Base-by-base conservation (phyloP, 2,113 vertebrate genomes). In the Sinocyclocheilus anshuiensis region DNA sequence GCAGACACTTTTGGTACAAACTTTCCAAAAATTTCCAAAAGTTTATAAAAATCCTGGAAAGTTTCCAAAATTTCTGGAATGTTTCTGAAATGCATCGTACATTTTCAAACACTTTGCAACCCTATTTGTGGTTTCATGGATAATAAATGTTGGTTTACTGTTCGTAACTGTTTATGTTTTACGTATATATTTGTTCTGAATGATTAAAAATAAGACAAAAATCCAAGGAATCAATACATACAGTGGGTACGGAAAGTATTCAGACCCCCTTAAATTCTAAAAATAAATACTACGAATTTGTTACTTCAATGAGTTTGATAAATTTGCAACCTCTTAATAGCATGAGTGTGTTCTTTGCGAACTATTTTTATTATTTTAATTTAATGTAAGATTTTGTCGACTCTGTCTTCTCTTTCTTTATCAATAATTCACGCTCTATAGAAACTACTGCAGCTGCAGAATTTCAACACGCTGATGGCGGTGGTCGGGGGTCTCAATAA, bases 381-480 rank as follows among this genome's bases (percentile, higher is more conserved):
- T 50, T 9, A 42, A 42, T 8, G 7, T 42, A 39, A 39, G 45
- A 45, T 45, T 45, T 45, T 11, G 45, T 11, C 10, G 12, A 3
- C 61, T 11, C 20, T 22, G 42, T 20, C 74, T 26, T 79, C 53
- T 87, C 12, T 53, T 33, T 78, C n/a, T 84, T 6, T 82, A n/a
- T 69, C 29, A 33, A 2, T 36, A 33, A 33, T 69, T 36, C 67
- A 36, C 20, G 11, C 0, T 84, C 24, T 29, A 53, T 93, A 98
- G 97, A 96, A 96, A 72, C 95, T 98, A 85, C 95, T 97, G 6
- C 95, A 97, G 88, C 89, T 97, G 87, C 97, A 97, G 94, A 97
- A 98, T 90, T 98, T 97, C 91, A 98, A 98, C 94, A 98, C 97
- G 0, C 93, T 98, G 83, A 98, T 98, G 97, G 97, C 97, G 0